Evolutionary conservation across 2,113 vertebrate genomes (phyloP), one percentile per base, ranked within the genome.

Genomic region (Hiodon alosoides): DNA sequence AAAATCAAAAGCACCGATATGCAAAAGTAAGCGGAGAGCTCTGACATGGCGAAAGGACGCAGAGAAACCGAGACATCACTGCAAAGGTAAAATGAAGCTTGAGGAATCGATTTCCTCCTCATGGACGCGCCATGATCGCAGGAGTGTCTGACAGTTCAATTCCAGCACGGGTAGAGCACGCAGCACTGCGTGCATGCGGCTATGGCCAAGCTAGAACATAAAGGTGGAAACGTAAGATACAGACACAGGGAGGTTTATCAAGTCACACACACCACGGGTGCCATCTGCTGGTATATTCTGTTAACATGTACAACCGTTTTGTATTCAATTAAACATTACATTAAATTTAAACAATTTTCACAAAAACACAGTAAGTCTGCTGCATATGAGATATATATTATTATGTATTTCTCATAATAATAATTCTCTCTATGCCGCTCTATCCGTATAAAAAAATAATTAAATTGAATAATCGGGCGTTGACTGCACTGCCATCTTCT

Each of bases 31-130:
- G 53, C 70, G n/a, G 51, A 46, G 48, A 73, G 51, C 59, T 72
- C 67, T 66, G 46, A 74, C 80, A 81, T 79, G 72, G 77, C 61
- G 73, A 75, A 59, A 50, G 13, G 68, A 69, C 79, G 64, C 55
- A 7, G 48, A 52, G 64, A 72, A 69, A 73, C 9, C 52, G 68
- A 75, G 80, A 77, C 80, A 77, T 81, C 61, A 74, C 75, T 75
- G 65, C 69, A 51, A 74, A 62, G 64, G 51, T 2, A 59, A 59
- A 66, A 71, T 71, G 51, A 14, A 72, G 65, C 62, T 31, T 55
- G 48, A 2, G 68, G 4, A 73, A 69, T 54, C 52, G 58, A 68
- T 60, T n/a, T 58, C 55, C 58, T 72, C 31, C 57, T 72, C 70
- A 72, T 72, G 70, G 70, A 60, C 50, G 54, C 70, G 70, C 70